Evolutionary conservation across 1,140 invertebrate genomes (phyloP), one percentile per base, ranked within the genome.

Genomic region (Papilio dardanus): DNA sequence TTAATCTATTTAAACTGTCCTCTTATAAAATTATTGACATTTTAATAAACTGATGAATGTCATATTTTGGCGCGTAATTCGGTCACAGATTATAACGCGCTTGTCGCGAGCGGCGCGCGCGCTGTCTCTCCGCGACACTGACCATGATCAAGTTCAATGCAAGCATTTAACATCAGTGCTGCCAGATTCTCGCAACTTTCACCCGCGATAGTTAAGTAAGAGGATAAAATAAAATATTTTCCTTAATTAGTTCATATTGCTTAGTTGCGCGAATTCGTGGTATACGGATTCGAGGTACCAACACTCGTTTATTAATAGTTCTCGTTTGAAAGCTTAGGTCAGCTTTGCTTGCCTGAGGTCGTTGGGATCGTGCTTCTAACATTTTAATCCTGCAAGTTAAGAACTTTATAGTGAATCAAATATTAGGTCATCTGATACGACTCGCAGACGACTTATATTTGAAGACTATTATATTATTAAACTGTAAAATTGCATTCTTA

Each of bases 1-100:
- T 83, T 62, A 62, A 28, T 62, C 24, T 62, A 21, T 62, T 62
- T 62, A 30, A 10, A 28, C 54, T 62, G 21, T 24, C 24, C 24
- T 62, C 24, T 10, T 5, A 14, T 62, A 30, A 62, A 62, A 19
- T 46, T 46, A n/a, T 46, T 46, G 42, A n/a, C 42, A 16, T 46
- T n/a, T n/a, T n/a, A 46, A 46, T 16, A 46, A 33, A 33, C 31
- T 16, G 66, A 33, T 68, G n/a, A 28, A 30, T 30, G 24, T 68
- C 33, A 30, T 35, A 40, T 65, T 79, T 83, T 83, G 78, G 71
- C 81, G 81, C 79, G 77, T 75, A 76, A 77, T 78, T 75, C 74
- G 75, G 37, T 30, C 77, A 35, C 8, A 66, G 75, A 54, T 74
- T 80, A 81, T 83, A 71, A 76, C 81, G 67, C 24, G 10, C 21